A percentile compares a stretch with the other conserved stretches of the same genome.
Evolutionary conservation across 1,140 invertebrate species (phyloP).

Genomic region (Pentalonia nigronervosa): DNA sequence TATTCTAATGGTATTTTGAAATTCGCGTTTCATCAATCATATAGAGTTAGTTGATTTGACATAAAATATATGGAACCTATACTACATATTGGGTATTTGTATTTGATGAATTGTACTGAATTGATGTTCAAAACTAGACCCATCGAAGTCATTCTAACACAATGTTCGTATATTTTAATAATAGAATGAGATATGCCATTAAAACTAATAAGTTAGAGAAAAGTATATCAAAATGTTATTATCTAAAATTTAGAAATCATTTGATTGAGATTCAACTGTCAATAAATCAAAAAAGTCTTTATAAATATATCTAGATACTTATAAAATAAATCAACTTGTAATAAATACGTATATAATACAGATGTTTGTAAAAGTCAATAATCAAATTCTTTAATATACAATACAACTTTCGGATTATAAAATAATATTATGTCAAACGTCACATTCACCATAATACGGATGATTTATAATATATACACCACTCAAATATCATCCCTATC

Average conservation of each 20-base stretch:
- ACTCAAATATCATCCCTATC: too few species aligned
- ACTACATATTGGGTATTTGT: neutral
- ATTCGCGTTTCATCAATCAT: neutral
- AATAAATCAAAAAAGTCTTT: too few species aligned
- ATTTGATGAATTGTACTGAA: neutral
- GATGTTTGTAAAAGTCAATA: too few species aligned
- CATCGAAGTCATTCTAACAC: neutral
- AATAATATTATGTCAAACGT: too few species aligned
- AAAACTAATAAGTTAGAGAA: neutral
- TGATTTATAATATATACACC: too few species aligned
- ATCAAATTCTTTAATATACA: too few species aligned
- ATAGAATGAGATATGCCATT: neutral
- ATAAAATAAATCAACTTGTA: too few species aligned
- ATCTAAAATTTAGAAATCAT: neutral
- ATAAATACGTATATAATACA: too few species aligned
- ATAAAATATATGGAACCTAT: neutral
- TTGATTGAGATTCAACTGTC: too few species aligned
- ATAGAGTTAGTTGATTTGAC: conserved; percentile 11
- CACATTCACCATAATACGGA: too few species aligned
- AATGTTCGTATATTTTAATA: neutral
- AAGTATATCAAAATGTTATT: neutral
- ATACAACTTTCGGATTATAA: too few species aligned
- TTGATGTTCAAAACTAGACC: neutral
- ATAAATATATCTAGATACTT: too few species aligned
- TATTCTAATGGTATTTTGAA: neutral